phyloP scores from a whole-genome alignment of 2,797 vertebrate genomes.

The Alectoris magna region DNA sequence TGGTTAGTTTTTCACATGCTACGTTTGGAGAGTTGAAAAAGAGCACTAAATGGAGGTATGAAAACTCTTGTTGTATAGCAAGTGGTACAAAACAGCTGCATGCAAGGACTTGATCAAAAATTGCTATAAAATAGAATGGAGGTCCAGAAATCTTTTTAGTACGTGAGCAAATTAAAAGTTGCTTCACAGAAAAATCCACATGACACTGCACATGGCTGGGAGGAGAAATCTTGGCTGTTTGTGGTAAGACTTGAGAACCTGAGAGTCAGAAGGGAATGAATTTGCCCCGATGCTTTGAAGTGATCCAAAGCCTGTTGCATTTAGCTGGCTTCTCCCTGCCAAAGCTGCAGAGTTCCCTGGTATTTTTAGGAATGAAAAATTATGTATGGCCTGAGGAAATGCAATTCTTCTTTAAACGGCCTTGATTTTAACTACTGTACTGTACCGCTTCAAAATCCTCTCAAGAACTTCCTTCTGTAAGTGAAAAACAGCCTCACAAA shows the following conservation, averaged over 20 bases:
- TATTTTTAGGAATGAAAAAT: background rate
- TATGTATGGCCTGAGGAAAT: background rate
- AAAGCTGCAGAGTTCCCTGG: background rate
- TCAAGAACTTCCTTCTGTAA: background rate
- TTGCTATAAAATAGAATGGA: background rate
- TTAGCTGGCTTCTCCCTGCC: background rate
- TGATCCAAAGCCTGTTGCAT: background rate
- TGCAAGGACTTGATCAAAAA: background rate
- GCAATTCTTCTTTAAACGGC: background rate
- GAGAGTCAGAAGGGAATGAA: background rate
- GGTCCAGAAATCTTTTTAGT: background rate
- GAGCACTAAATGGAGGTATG: background rate
- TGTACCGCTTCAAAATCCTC: background rate
- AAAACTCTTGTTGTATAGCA: fast-evolving
- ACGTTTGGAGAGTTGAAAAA: background rate
- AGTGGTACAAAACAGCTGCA: background rate
- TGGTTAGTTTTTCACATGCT: background rate
- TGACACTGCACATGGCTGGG: background rate
- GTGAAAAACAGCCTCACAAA: conserved; percentile 1
- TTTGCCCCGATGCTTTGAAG: background rate
- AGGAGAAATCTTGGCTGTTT: background rate
- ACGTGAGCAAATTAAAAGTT: background rate
- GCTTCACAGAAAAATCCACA: background rate
- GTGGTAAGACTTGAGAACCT: background rate
- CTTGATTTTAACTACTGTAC: background rate